These are phyloP conservation scores for Geodia barretti DNA, from an alignment of 37 sponge, comb jelly and placozoan species.

Conservation along the genomic window DNA sequence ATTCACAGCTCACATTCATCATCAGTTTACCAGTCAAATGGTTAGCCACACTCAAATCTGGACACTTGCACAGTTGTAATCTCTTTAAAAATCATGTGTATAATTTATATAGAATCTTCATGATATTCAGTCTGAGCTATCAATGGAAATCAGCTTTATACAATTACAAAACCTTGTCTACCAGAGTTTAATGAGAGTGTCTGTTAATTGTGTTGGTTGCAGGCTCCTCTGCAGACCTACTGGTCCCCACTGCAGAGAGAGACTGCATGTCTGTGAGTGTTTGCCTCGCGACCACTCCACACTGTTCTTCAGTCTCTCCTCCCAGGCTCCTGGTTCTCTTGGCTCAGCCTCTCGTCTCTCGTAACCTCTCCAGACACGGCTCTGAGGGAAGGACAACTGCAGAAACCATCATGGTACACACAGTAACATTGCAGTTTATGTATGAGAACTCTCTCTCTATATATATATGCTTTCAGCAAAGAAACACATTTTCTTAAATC, in stretches of 20 bases:
- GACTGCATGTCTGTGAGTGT: neutral
- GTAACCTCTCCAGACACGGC: neutral
- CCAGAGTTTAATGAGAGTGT: no score
- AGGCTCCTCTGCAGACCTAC: neutral
- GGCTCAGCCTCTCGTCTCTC: constrained; percentile 7
- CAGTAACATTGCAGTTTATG: neutral
- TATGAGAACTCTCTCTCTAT: neutral
- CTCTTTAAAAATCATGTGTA: no score
- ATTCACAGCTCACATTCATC: neutral
- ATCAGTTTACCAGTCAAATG: neutral
- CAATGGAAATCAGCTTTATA: no score
- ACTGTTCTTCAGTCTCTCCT: neutral
- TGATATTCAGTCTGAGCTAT: no score
- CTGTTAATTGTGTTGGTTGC: no score
- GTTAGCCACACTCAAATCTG: neutral
- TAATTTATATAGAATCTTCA: no score
- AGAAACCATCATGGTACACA: constrained; percentile 30
- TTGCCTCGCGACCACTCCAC: no score
- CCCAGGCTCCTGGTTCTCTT: constrained; percentile 14
- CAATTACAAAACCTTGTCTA: no score
- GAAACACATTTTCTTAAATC: no score
- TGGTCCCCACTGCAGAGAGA: neutral
- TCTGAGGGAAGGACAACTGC: neutral
- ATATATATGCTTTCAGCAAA: neutral
- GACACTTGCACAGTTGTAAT: no score